Percentiles rank a stretch among this genome's conserved stretches.
phyloP scores from a whole-genome alignment of 2,888 invertebrate species.

The Aelia acuminata region DNA sequence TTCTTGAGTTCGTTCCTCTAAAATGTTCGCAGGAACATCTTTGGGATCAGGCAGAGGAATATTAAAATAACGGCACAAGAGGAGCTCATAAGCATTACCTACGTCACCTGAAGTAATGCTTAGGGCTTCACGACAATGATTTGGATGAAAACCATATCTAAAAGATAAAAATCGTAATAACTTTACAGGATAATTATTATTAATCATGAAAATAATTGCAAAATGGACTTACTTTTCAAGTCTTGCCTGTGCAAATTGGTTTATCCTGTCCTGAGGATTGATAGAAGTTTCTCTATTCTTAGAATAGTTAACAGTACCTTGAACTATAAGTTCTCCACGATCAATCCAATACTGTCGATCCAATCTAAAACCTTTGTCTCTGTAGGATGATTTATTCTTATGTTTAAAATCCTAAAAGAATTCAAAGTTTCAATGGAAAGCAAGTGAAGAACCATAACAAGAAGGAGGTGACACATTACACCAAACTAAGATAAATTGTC shows the following conservation, averaged over 20 bases:
- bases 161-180: slow-evolving; percentile 66
- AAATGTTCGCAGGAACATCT: slow-evolving; percentile 69
- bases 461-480: neutral
- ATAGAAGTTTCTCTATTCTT: slow-evolving; percentile 73
- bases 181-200: slow-evolving; percentile 29
- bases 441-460: neutral
- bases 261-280: slow-evolving; percentile 77
- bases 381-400: slow-evolving; percentile 70
- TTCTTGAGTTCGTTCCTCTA: slow-evolving; percentile 80
- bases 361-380: slow-evolving; percentile 79
- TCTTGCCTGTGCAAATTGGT: slow-evolving; percentile 80
- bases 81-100: slow-evolving; percentile 79
- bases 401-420: slow-evolving; percentile 71
- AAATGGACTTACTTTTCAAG: slow-evolving; percentile 75
- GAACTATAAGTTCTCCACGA: slow-evolving; percentile 81
- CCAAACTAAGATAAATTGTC: neutral
- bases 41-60: slow-evolving; percentile 68
- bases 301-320: slow-evolving; percentile 81
- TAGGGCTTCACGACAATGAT: slow-evolving; percentile 83
- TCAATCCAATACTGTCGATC: slow-evolving; percentile 84
- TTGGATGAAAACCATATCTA: slow-evolving; percentile 82
- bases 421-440: neutral
- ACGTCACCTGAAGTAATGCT: slow-evolving; percentile 77
- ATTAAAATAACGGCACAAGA: slow-evolving; percentile 81
- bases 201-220: no score